Conservation (phyloP, 2,797 vertebrate species). For the Leuciscus waleckii region DNA sequence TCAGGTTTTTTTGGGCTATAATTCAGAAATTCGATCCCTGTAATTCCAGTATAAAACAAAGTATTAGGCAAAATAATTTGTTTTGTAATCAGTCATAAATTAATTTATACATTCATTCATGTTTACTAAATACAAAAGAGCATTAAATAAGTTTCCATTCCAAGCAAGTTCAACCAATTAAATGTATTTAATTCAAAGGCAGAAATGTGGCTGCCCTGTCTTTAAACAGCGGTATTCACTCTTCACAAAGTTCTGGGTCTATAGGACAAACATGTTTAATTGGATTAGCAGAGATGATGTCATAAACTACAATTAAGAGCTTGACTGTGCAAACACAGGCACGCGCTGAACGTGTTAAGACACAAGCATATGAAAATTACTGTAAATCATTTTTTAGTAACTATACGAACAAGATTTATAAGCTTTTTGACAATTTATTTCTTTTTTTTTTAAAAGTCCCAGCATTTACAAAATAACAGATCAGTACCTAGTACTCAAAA, state of each 20-base stretch:
- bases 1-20: not conserved
- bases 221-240: conserved; percentile 75
- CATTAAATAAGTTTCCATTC: not conserved
- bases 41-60: not conserved
- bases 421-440: not conserved
- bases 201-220: conserved; percentile 47
- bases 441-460: not conserved
- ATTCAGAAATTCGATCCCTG: conserved; percentile 7
- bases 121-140: not conserved
- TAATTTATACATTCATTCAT: not conserved
- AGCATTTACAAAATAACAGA: conserved; percentile 31
- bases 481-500: not conserved
- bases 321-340: conserved; percentile 64
- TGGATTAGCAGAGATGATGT: conserved; percentile 80
- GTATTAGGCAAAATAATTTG: not conserved
- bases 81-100: not conserved
- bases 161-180: not conserved
- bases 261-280: conserved; percentile 78
- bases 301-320: conserved; percentile 71
- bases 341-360: conserved; percentile 41
- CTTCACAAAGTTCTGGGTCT: conserved; percentile 74
- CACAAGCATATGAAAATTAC: not conserved
- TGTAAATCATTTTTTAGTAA: not conserved
- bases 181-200: conserved; percentile 61
- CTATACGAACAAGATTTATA: not conserved